Evolutionary conservation across 1,140 invertebrate species (phyloP).

Genomic region (Orussus abietinus): DNA sequence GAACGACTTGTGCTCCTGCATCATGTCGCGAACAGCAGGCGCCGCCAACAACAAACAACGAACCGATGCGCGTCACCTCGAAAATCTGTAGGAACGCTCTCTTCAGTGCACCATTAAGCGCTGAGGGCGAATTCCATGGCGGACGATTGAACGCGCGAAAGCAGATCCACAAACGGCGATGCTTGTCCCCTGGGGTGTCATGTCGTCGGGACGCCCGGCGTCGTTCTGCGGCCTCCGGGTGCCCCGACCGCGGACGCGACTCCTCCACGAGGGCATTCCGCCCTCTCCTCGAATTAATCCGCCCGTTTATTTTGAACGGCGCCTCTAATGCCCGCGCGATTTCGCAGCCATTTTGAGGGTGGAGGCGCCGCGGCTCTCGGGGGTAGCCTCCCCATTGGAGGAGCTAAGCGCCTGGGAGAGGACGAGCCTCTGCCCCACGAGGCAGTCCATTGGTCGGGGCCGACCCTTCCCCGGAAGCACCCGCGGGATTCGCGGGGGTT

Average conservation of each 20-base stretch:
- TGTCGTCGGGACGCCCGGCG: slow-evolving; percentile 23
- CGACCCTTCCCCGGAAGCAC: no score
- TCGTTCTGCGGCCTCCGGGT: slow-evolving; percentile 26
- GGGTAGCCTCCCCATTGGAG: slow-evolving; percentile 22
- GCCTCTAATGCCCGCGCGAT: slow-evolving; percentile 44
- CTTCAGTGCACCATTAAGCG: no score
- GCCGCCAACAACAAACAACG: neutral
- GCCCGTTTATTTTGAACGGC: slow-evolving; percentile 50
- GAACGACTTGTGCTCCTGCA: slow-evolving; percentile 74
- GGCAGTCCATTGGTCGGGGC: slow-evolving; percentile 3
- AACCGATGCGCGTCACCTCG: neutral
- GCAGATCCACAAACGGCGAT: no score
- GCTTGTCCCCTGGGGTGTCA: no score
- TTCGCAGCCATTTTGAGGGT: slow-evolving; percentile 55
- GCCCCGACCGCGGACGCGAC: slow-evolving; percentile 8
- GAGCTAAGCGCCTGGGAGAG: neutral
- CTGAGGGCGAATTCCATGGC: slow-evolving; percentile 1
- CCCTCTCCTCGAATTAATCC: slow-evolving; percentile 47
- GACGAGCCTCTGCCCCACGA: neutral
- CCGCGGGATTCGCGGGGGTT: slow-evolving; percentile 11
- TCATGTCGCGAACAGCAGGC: slow-evolving; percentile 17
- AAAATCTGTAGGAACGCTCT: no score
- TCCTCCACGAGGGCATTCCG: slow-evolving; percentile 7
- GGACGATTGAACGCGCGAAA: neutral
- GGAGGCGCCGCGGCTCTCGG: slow-evolving; percentile 26